Evolutionary conservation across 2,113 vertebrate species (phyloP).

Genomic region (Vulpes lagopus): DNA sequence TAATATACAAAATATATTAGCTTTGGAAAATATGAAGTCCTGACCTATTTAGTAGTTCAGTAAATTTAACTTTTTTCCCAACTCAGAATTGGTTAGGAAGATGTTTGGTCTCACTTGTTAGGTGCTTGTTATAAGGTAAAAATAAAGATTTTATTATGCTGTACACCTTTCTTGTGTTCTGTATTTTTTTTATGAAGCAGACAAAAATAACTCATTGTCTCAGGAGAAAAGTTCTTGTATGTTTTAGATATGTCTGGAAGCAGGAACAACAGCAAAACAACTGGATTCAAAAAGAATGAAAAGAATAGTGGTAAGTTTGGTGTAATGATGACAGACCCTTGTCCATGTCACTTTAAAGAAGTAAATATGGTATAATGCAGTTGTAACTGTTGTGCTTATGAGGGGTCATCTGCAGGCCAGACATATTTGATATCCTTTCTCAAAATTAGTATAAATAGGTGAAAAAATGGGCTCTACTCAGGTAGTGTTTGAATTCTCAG

Average conservation of each 20-base stretch:
- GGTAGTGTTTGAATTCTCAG: constrained; percentile 1
- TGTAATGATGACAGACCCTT: neutral
- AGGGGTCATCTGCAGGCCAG: neutral
- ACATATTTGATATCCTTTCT: neutral
- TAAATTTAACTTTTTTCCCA: neutral
- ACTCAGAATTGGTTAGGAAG: neutral
- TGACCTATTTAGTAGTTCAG: neutral
- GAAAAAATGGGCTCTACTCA: neutral
- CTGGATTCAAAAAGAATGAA: neutral
- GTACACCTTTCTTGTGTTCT: neutral
- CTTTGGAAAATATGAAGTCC: neutral
- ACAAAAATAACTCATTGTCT: neutral
- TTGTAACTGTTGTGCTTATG: neutral
- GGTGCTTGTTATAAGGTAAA: neutral
- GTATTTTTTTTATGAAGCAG: neutral
- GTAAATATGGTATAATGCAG: neutral
- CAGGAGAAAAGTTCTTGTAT: neutral
- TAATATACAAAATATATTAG: neutral
- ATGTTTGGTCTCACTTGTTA: neutral
- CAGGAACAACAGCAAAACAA: neutral
- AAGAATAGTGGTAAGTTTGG: neutral
- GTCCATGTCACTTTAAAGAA: neutral
- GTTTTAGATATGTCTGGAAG: neutral
- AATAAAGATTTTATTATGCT: neutral
- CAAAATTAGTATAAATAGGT: neutral